These are phyloP conservation scores for Agrotis exclamationis DNA, from an alignment of 2,888 invertebrate genomes.

Conservation along the genomic window DNA sequence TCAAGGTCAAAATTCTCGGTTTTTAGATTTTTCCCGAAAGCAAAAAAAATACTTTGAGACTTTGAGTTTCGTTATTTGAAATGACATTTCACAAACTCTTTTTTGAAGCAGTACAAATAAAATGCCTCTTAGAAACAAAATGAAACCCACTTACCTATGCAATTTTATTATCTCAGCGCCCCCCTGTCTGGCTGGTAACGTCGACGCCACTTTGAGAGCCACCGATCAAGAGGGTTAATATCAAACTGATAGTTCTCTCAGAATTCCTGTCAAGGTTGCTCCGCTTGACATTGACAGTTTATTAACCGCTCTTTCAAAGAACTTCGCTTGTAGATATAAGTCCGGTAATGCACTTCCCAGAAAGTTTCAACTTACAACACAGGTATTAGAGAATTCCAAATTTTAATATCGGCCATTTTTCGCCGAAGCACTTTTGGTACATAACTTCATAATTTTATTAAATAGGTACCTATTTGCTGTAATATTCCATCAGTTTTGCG, in stretches of 20 bases:
- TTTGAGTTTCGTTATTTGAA: too few species aligned
- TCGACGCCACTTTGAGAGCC: slow-evolving; percentile 50
- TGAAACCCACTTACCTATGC: too few species aligned
- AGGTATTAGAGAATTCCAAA: slow-evolving; percentile 12
- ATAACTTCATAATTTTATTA: slow-evolving; percentile 8
- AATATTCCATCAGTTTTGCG: not conserved
- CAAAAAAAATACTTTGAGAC: too few species aligned
- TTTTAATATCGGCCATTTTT: slow-evolving; percentile 22
- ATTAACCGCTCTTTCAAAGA: slow-evolving; percentile 69
- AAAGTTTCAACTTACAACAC: slow-evolving; percentile 39
- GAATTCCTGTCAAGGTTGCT: slow-evolving; percentile 69
- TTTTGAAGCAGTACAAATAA: too few species aligned
- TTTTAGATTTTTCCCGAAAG: too few species aligned
- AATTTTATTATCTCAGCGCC: slow-evolving; percentile 12
- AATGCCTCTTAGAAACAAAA: too few species aligned
- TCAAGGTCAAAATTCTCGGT: too few species aligned
- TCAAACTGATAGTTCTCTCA: slow-evolving; percentile 60
- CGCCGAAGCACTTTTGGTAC: slow-evolving; percentile 9
- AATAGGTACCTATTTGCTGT: slow-evolving; percentile 10
- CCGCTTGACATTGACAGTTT: slow-evolving; percentile 68
- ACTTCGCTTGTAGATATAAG: slow-evolving; percentile 50
- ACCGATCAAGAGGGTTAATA: slow-evolving; percentile 42
- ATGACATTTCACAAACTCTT: too few species aligned
- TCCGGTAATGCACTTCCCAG: slow-evolving; percentile 52
- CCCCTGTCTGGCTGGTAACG: slow-evolving; percentile 26